phyloP scores from a whole-genome alignment of 92 coral and sea anemone species.

The Zoanthus sansibaricus region DNA sequence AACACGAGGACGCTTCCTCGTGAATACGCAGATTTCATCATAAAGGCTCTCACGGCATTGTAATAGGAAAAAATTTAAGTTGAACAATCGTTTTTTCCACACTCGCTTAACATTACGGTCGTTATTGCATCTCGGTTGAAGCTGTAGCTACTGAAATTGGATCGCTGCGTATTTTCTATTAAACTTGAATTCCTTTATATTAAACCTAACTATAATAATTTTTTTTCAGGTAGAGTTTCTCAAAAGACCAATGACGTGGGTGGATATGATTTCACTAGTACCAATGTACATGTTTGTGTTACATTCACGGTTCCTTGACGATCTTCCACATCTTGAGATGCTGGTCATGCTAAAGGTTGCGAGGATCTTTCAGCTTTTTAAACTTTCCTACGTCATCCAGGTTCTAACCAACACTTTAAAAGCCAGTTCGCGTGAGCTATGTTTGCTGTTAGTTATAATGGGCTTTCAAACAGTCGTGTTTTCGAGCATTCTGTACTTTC shows the following conservation, averaged over 20 bases:
- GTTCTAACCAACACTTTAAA: conserved; percentile 93
- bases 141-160: too few species aligned
- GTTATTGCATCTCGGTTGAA: too few species aligned
- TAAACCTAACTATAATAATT: neutral
- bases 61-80: too few species aligned
- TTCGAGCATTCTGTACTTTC: conserved; percentile 88
- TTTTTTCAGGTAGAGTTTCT: conserved; percentile 61
- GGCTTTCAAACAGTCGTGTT: conserved; percentile 91
- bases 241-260: conserved; percentile 86
- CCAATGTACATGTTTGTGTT: conserved; percentile 79
- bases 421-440: conserved; percentile 90
- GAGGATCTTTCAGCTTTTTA: conserved; percentile 90
- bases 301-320: conserved; percentile 46
- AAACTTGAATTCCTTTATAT: neutral
- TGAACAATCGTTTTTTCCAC: too few species aligned
- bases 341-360: conserved; percentile 88
- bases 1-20: too few species aligned
- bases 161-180: too few species aligned
- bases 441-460: conserved; percentile 85
- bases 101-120: too few species aligned
- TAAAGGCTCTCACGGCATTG: too few species aligned
- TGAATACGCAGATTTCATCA: too few species aligned
- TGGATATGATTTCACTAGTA: conserved; percentile 83
- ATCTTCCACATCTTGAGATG: conserved; percentile 78
- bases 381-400: conserved; percentile 95